Conservation (phyloP, 2,797 vertebrate genomes). For the Bufotes viridis region DNA sequence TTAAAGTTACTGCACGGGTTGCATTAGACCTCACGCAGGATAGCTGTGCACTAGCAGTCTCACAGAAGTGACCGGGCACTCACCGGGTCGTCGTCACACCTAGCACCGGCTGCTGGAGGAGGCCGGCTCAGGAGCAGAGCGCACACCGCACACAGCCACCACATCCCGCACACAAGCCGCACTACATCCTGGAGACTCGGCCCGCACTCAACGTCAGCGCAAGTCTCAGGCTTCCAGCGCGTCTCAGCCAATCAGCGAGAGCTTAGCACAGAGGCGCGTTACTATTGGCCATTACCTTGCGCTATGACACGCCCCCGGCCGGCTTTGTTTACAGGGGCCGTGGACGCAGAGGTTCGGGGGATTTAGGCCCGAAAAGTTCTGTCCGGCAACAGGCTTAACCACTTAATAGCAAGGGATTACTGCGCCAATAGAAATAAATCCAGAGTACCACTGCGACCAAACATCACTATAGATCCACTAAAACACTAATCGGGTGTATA, state of each 20-base stretch:
- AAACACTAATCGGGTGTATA: too few species aligned
- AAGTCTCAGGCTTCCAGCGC: neutral
- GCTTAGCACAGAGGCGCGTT: neutral
- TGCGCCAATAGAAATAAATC: too few species aligned
- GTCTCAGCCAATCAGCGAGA: conserved; percentile 24
- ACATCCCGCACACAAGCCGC: conserved; percentile 1
- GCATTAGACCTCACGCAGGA: neutral
- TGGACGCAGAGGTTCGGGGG: neutral
- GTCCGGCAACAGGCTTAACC: too few species aligned
- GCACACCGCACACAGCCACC: conserved; percentile 13
- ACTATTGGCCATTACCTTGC: neutral
- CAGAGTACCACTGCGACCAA: too few species aligned
- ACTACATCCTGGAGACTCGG: neutral
- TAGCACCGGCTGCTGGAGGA: neutral
- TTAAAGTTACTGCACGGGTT: neutral
- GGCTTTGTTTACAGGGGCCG: neutral
- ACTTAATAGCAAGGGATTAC: too few species aligned
- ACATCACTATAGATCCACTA: too few species aligned
- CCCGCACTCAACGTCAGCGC: neutral
- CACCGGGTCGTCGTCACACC: conserved; percentile 39
- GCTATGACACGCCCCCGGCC: neutral
- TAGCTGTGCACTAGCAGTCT: too few species aligned
- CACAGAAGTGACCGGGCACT: neutral
- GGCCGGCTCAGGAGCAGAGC: conserved; percentile 19
- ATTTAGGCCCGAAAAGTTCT: too few species aligned